Conservation (phyloP, 2,797 vertebrate genomes). For the Ataeniobius toweri region DNA sequence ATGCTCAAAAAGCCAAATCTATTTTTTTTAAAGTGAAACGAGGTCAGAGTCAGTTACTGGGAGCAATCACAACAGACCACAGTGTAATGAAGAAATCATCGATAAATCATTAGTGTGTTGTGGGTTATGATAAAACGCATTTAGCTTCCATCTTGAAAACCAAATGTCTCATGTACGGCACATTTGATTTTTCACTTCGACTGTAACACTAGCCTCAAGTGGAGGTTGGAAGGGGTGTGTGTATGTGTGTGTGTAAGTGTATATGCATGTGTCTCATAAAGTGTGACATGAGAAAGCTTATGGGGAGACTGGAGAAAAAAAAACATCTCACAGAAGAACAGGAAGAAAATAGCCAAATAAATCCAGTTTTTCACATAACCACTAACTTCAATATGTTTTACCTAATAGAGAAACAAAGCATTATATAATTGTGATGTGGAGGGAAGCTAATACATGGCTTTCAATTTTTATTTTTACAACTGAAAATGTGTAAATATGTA, state of each 20-base stretch:
- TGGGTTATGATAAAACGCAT: constrained; percentile 56
- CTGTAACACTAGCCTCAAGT: constrained; percentile 54
- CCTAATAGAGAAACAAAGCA: too few species aligned
- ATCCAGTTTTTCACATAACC: neutral
- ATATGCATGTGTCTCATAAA: constrained; percentile 30
- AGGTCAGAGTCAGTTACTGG: constrained; percentile 35
- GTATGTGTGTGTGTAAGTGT: neutral
- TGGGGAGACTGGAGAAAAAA: constrained; percentile 29
- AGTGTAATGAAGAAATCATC: constrained; percentile 59
- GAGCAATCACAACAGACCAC: constrained; percentile 33
- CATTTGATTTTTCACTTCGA: constrained; percentile 62
- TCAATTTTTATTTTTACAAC: too few species aligned
- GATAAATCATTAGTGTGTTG: constrained; percentile 48
- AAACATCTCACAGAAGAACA: constrained; percentile 10
- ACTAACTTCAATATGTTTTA: neutral
- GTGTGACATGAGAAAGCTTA: constrained; percentile 45
- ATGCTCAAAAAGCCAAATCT: constrained; percentile 11
- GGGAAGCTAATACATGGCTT: too few species aligned
- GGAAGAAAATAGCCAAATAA: constrained; percentile 9
- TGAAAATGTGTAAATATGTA: too few species aligned
- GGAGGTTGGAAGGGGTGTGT: constrained; percentile 29
- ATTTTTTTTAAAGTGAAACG: constrained; percentile 34
- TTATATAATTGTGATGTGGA: neutral
- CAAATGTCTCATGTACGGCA: constrained; percentile 47
- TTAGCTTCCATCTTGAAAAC: constrained; percentile 60